A percentile compares a stretch with the other conserved stretches of the same genome.
phyloP scores from a whole-genome alignment of 2,797 vertebrate genomes.

The Melanotaenia trifasciata region DNA sequence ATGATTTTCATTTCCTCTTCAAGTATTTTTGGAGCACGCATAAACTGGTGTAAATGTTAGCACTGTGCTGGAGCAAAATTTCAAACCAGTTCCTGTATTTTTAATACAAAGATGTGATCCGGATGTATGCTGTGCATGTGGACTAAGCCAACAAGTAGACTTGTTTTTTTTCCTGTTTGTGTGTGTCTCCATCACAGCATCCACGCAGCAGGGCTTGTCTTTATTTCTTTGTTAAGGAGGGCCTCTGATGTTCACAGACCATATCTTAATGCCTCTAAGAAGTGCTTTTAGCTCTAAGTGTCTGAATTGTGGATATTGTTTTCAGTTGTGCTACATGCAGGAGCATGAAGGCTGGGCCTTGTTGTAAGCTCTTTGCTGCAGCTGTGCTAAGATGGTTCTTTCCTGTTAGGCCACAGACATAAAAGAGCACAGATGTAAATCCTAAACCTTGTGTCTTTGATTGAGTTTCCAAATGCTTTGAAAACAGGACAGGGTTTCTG shows the following conservation, averaged over 20 bases:
- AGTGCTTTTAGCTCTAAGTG: conserved; percentile 70
- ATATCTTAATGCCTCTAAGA: conserved; percentile 69
- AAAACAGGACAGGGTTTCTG: conserved; percentile 78
- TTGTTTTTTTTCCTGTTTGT: background rate
- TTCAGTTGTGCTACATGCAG: conserved; percentile 71
- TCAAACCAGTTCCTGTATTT: conserved; percentile 43
- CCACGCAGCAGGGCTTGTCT: conserved; percentile 53
- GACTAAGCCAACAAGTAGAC: conserved; percentile 20
- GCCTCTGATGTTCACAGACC: conserved; percentile 71
- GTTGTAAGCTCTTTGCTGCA: conserved; percentile 75
- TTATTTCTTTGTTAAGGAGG: conserved; percentile 56
- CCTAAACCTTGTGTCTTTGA: conserved; percentile 83
- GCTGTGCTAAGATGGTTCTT: conserved; percentile 79
- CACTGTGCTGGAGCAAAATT: conserved; percentile 45
- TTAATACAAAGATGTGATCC: conserved; percentile 39
- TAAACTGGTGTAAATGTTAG: conserved; percentile 69
- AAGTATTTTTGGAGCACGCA: conserved; percentile 78
- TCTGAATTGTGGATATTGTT: conserved; percentile 78
- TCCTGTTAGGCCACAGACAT: conserved; percentile 80
- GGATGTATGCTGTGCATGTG: conserved; percentile 10
- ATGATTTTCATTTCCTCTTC: conserved; percentile 82
- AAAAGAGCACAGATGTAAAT: conserved; percentile 85
- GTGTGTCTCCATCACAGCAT: conserved; percentile 34
- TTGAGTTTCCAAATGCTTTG: conserved; percentile 81
- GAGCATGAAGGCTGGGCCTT: conserved; percentile 74